Conservation (phyloP, 2,888 invertebrate genomes). For the Eupithecia subumbrata region DNA sequence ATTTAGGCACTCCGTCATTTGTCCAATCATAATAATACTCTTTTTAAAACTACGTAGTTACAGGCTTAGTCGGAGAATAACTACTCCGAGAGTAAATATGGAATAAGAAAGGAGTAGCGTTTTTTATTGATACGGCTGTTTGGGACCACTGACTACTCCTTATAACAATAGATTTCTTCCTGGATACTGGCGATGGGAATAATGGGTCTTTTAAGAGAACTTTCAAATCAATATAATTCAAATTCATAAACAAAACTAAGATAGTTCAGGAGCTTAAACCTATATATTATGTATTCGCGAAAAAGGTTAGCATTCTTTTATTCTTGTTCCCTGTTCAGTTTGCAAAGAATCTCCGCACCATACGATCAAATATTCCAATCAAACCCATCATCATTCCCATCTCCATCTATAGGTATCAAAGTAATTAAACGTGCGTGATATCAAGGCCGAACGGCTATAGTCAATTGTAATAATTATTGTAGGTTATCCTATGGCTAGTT, state of each 20-base stretch:
- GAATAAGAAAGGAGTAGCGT: too few species aligned
- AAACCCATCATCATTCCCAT: neutral
- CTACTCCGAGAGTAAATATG: too few species aligned
- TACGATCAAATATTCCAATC: neutral
- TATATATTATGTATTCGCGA: too few species aligned
- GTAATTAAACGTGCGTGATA: neutral
- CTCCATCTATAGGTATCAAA: neutral
- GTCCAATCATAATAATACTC: too few species aligned
- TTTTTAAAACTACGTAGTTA: too few species aligned
- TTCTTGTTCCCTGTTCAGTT: neutral
- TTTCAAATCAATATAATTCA: too few species aligned
- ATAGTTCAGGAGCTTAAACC: neutral
- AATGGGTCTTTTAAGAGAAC: neutral
- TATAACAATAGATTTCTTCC: too few species aligned
- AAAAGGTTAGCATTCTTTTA: neutral
- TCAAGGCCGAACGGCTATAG: neutral
- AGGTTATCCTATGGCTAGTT: neutral
- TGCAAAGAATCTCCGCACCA: neutral
- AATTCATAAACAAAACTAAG: neutral
- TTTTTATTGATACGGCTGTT: too few species aligned
- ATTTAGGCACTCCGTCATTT: too few species aligned
- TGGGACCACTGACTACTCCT: neutral
- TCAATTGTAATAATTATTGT: neutral
- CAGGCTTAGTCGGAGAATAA: too few species aligned
- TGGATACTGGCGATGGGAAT: neutral